Evolutionary conservation across 2,888 invertebrate genomes (phyloP), one percentile per base, ranked within the genome.

Genomic region (Lochmaea crataegi): DNA sequence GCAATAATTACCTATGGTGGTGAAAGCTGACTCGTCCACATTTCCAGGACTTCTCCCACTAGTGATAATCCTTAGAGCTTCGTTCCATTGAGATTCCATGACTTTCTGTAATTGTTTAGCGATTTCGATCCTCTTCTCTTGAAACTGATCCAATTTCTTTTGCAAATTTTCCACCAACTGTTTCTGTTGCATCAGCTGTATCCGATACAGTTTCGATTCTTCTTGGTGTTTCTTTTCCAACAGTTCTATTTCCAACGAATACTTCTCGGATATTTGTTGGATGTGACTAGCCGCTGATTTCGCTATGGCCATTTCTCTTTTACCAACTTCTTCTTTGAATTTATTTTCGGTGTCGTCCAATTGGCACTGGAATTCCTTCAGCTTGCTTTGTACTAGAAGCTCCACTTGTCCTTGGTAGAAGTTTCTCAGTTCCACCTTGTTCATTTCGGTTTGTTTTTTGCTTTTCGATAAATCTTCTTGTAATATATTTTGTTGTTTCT

Each of bases 351-450:
- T 92, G 48, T 88, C 86, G 79, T 95, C 94, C 48, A 95, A 86
- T 83, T 95, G 94, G 1, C 87, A 87, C 84, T 93, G 92, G 80
- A 95, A 95, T 85, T 95, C 94, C 79, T 91, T 91, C 72, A 95
- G 87, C 83, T 95, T 95, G 69, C 90, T 90, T 72, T 92, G 88
- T 18, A 95, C 94, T 0, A 94, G 93, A 65, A 91, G 90, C 80
- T 95, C 95, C 12, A 95, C 88, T 86, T 95, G 95, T 77, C 92
- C 91, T 86, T 95, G 95, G 82, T 95, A 95, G 83, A 93, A 92
- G 51, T 90, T 88, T 79, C 93, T 92, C 16, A 95, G 86, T 74
- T 94, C 93, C 12, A 88, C 85, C 82, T 92, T 92, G 77, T 92
- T 92, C 1, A 89, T 86, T 72, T 93, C 93, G 61, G 91, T 83